These are phyloP conservation scores for Lithobates sylvaticus DNA, from an alignment of 2,797 vertebrate species.

Conservation along the genomic window DNA sequence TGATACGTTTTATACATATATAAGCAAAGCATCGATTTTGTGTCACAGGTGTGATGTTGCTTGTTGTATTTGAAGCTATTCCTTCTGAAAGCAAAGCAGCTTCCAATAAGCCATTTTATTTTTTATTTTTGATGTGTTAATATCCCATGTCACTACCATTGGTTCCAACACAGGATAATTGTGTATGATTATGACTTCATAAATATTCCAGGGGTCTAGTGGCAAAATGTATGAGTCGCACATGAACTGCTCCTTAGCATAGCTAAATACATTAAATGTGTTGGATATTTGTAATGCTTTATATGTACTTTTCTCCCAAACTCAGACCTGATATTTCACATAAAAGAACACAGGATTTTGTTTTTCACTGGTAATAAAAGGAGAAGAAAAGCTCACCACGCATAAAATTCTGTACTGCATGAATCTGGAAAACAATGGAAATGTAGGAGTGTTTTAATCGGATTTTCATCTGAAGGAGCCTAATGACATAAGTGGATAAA, in stretches of 20 bases:
- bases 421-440: slow-evolving; percentile 21
- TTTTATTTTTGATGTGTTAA: background rate
- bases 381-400: slow-evolving; percentile 20
- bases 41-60: background rate
- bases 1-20: too few relatives aligned
- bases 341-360: slow-evolving; percentile 30
- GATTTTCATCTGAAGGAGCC: slow-evolving; percentile 6
- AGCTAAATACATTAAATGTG: slow-evolving; percentile 13
- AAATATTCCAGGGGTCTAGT: slow-evolving; percentile 27
- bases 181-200: slow-evolving; percentile 42
- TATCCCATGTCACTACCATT: slow-evolving; percentile 46
- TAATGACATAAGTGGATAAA: background rate
- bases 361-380: slow-evolving; percentile 30
- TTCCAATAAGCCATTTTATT: slow-evolving; percentile 16
- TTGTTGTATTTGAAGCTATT: background rate
- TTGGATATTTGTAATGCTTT: slow-evolving; percentile 25
- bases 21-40: background rate
- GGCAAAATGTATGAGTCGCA: slow-evolving; percentile 39
- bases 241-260: slow-evolving; percentile 27
- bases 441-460: slow-evolving; percentile 12
- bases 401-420: background rate
- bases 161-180: slow-evolving; percentile 26
- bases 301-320: background rate
- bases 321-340: slow-evolving; percentile 26
- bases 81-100: slow-evolving; percentile 11